Evolutionary conservation across 2,113 vertebrate species (phyloP).

Genomic region (Podarcis cretensis): DNA sequence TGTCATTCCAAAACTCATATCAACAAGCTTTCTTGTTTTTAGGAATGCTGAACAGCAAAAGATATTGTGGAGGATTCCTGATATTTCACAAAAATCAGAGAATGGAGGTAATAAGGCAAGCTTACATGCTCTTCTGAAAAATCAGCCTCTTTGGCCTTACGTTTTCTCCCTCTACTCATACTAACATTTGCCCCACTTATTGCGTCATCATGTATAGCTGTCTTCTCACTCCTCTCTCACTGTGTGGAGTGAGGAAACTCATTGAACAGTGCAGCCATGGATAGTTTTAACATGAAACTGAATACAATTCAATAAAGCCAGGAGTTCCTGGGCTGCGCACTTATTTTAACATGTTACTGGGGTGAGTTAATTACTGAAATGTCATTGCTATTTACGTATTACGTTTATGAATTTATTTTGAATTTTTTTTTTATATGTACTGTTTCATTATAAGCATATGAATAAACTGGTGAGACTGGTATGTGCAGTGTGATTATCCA

Average conservation of each 20-base stretch:
- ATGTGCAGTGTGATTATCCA: background rate
- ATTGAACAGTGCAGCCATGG: background rate
- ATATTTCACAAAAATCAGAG: constrained; percentile 98
- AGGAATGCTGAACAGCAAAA: constrained; percentile 96
- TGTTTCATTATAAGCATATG: background rate
- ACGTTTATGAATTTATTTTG: background rate
- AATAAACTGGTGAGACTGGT: background rate
- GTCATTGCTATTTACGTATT: background rate
- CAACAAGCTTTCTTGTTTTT: constrained; percentile 42
- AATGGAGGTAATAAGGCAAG: constrained; percentile 87
- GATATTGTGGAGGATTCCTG: constrained; percentile 98
- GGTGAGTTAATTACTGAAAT: background rate
- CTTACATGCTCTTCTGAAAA: background rate
- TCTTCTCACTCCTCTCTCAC: too few species aligned
- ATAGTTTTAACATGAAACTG: background rate
- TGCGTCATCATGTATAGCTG: background rate
- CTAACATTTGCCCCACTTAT: too few species aligned
- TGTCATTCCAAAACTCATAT: background rate
- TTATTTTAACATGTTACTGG: background rate
- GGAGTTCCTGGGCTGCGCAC: background rate
- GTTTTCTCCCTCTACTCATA: background rate
- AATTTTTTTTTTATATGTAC: background rate
- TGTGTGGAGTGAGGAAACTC: background rate
- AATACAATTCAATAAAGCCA: background rate
- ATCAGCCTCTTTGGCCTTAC: background rate